phyloP scores from a whole-genome alignment of 1,140 invertebrate genomes.

The Uloborus diversus region DNA sequence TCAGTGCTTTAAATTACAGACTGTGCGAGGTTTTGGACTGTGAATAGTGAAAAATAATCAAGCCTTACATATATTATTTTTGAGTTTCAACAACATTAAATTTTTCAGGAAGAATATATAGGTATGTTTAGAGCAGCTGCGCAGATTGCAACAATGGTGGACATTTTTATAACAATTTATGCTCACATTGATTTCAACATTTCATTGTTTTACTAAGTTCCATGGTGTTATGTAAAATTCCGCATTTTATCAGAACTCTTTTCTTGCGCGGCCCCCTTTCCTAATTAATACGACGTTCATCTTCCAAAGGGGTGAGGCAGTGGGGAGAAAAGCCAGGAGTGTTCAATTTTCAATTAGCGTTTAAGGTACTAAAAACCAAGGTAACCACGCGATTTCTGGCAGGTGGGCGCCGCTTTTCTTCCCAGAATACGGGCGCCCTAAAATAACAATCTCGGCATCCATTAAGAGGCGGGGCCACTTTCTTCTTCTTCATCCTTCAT shows the following conservation, averaged over 20 bases:
- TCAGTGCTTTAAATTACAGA: too few species aligned
- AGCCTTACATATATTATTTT: too few species aligned
- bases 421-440: conserved; percentile 32
- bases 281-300: conserved; percentile 48
- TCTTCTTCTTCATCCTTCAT: conserved; percentile 43
- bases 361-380: conserved; percentile 42
- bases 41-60: too few species aligned
- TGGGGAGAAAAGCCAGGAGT: conserved; percentile 2
- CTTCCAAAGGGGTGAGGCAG: neutral
- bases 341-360: conserved; percentile 56
- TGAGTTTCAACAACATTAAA: too few species aligned
- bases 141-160: too few species aligned
- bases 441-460: conserved; percentile 53
- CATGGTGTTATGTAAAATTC: neutral
- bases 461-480: conserved; percentile 5
- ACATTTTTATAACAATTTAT: too few species aligned
- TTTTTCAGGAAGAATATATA: too few species aligned
- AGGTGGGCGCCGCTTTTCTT: conserved; percentile 49
- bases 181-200: too few species aligned
- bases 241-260: conserved; percentile 20
- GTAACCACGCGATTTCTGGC: conserved; percentile 12
- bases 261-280: conserved; percentile 36
- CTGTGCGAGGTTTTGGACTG: too few species aligned
- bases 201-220: neutral
- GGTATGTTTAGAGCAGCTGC: too few species aligned